Evolutionary conservation across 1,140 invertebrate species (phyloP).

Genomic region (Drosophila melanica): DNA sequence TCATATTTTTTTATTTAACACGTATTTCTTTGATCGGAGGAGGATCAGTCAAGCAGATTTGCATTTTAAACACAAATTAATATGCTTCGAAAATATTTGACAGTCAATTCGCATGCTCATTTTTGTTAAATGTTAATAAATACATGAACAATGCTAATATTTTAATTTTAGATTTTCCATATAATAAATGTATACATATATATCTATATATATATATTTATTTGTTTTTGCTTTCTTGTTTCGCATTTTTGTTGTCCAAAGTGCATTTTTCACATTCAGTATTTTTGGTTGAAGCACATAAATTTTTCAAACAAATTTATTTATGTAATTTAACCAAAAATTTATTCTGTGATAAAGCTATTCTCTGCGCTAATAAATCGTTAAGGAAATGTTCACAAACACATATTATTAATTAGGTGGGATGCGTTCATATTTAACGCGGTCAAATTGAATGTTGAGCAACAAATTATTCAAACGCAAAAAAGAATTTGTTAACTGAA

Average conservation of each 20-base stretch:
- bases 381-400: not conserved
- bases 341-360: not conserved
- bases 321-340: not conserved
- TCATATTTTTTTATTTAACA: not conserved
- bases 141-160: not conserved
- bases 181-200: not conserved
- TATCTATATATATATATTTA: not conserved
- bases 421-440: too few relatives aligned
- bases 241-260: not conserved
- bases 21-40: not conserved
- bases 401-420: not conserved
- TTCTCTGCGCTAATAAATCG: not conserved
- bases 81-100: slow-evolving; percentile 3
- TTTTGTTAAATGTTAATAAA: slow-evolving; percentile 1
- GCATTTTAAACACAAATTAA: not conserved
- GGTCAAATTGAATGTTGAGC: too few relatives aligned
- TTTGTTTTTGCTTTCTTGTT: not conserved
- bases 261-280: slow-evolving; percentile 1
- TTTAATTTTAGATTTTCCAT: not conserved
- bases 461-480: too few relatives aligned
- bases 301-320: not conserved
- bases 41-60: not conserved
- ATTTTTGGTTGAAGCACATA: not conserved
- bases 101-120: not conserved
- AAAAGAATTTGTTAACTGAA: too few relatives aligned